These are phyloP conservation scores for Botia almorhae DNA, from an alignment of 2,797 vertebrate species.

Conservation along the genomic window DNA sequence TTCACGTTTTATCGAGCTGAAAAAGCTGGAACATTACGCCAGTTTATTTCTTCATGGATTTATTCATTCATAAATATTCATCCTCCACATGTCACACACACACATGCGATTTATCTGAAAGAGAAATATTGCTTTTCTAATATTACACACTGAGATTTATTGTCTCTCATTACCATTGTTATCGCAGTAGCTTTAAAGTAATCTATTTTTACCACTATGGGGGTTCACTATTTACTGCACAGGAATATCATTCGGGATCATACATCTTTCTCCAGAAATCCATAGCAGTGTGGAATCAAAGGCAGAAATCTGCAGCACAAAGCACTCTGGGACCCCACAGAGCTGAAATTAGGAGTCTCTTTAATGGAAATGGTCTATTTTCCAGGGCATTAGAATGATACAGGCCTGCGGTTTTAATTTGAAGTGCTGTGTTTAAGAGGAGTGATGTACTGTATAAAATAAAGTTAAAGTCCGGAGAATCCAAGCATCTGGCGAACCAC, in stretches of 20 bases:
- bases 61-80: constrained; percentile 76
- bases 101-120: constrained; percentile 66
- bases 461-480: constrained; percentile 74
- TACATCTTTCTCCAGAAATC: constrained; percentile 68
- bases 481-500: constrained; percentile 32
- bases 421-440: constrained; percentile 71
- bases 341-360: constrained; percentile 61
- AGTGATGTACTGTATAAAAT: constrained; percentile 72
- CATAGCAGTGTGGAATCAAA: constrained; percentile 62
- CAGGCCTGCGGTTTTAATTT: constrained; percentile 70
- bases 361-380: constrained; percentile 78
- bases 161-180: constrained; percentile 66
- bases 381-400: constrained; percentile 73
- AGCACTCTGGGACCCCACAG: constrained; percentile 49
- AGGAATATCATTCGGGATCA: constrained; percentile 54
- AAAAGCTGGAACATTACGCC: constrained; percentile 46
- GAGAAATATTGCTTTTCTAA: constrained; percentile 68
- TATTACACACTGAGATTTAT: constrained; percentile 66
- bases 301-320: constrained; percentile 58
- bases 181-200: constrained; percentile 65
- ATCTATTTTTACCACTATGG: constrained; percentile 62
- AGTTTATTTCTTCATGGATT: constrained; percentile 70
- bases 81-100: constrained; percentile 51
- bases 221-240: constrained; percentile 61
- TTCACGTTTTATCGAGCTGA: constrained; percentile 38